Evolutionary conservation across 2,797 vertebrate genomes (phyloP), one percentile per base, ranked within the genome.

Genomic region (Tapirus indicus): DNA sequence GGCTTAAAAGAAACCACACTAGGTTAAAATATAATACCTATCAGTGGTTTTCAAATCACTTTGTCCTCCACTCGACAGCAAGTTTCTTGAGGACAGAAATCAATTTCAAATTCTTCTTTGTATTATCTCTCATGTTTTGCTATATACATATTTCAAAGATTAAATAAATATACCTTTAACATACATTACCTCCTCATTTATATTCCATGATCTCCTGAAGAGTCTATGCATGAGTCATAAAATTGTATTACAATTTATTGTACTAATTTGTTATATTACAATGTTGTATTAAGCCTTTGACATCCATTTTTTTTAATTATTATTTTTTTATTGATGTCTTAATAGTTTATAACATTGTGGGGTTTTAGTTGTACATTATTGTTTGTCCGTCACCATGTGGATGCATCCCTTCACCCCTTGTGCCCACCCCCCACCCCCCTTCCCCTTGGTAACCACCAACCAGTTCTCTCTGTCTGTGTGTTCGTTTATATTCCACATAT

Each of bases 1-100:
- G 58, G 41, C 27, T 96, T 84, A 41, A 54, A 74, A 91, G 54
- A 93, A 96, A 86, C 38, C 64, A 82, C 32, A 44, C 54, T 88
- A 54, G 27, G 47, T 69, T 94, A 92, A 86, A 94, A 54, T 77
- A 41, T 41, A 80, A 56, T 10, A 32, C 27, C 17, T 75, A 56
- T 21, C 41, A 49, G 12, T 78, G 47, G 66, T 80, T 92, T 88
- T 85, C 78, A 91, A 20, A 56, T 93, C 47, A 54, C 79, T 64
- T 27, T 12, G 71, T 64, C 32, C 10, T 52, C 47, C 35, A 72
- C 38, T 72, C 38, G 35, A 27, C 5, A 10, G 38, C 18, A 88
- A 4, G 23, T 68, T 75, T 84, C 62, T 77, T 38, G 29, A 85
- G 11, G 77, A 38, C 23, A 95, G 71, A 96, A 66, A 64, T 71